A percentile compares a stretch with the other conserved stretches of the same genome.
Evolutionary conservation across 2,797 vertebrate species (phyloP).

Genomic region (Sciurus carolinensis): DNA sequence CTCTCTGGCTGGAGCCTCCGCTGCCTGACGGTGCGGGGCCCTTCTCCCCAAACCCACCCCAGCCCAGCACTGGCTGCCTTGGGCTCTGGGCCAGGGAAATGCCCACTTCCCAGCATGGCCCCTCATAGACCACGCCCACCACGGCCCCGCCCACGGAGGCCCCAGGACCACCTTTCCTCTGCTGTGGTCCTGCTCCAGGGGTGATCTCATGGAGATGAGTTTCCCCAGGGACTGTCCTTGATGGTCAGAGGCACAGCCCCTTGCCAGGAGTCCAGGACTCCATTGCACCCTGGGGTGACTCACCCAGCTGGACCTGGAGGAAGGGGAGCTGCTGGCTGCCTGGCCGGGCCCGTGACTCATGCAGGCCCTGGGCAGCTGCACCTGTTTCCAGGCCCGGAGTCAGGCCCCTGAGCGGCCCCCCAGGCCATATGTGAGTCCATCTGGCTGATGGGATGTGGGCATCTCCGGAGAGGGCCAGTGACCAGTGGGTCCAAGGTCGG

Average conservation of each 20-base stretch:
- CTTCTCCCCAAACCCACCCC: background rate
- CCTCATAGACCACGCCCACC: background rate
- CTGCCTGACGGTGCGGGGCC: accelerated
- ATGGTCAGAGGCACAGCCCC: background rate
- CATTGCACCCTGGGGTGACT: background rate
- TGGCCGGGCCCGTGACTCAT: conserved; percentile 14
- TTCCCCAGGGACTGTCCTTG: background rate
- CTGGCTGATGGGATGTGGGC: background rate
- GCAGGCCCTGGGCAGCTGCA: background rate
- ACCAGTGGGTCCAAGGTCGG: background rate
- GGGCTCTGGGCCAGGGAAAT: background rate
- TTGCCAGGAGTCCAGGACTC: background rate
- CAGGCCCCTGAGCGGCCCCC: background rate
- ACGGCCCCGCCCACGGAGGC: accelerated
- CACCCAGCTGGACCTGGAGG: background rate
- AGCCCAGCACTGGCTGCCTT: accelerated
- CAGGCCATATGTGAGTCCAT: conserved; percentile 27
- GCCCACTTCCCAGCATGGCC: background rate
- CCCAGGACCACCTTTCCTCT: no score
- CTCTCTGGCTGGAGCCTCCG: background rate
- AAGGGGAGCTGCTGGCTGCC: background rate
- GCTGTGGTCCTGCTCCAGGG: accelerated
- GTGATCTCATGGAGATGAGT: accelerated
- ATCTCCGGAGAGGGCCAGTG: background rate
- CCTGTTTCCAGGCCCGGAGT: conserved; percentile 55